These are phyloP conservation scores for Potamilus streckersoni DNA, from an alignment of 1,140 invertebrate species.

Conservation along the genomic window DNA sequence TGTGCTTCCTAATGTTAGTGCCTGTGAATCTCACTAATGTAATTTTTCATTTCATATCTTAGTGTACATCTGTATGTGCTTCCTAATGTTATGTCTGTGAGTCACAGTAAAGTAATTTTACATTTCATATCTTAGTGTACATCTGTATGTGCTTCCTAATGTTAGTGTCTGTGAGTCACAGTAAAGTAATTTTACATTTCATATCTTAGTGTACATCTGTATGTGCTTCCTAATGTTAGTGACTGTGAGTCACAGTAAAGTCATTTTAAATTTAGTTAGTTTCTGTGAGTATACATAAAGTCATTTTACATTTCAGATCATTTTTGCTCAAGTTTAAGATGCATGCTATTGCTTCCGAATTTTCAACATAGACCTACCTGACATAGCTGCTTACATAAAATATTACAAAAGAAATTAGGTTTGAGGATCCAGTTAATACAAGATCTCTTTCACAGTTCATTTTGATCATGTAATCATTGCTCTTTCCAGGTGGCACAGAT, in stretches of 20 bases:
- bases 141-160: neutral
- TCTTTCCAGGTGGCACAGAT: conserved; percentile 46
- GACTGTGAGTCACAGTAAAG: neutral
- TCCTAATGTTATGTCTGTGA: neutral
- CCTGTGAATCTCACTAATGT: neutral
- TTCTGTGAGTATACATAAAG: neutral
- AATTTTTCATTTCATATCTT: neutral
- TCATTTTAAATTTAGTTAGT: too few species aligned
- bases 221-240: neutral
- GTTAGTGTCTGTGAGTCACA: neutral
- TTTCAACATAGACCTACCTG: neutral
- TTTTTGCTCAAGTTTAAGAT: too few species aligned
- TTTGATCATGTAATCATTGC: neutral
- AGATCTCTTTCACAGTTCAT: neutral
- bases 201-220: neutral
- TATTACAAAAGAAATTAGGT: neutral
- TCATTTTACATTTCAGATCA: neutral
- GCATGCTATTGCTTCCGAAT: neutral
- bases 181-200: neutral
- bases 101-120: neutral
- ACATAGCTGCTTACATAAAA: neutral
- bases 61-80: neutral
- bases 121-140: too few species aligned
- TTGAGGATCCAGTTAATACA: neutral
- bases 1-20: neutral